These are phyloP conservation scores for Meloidogyne exigua DNA, from an alignment of 1,140 invertebrate species.

Conservation along the genomic window DNA sequence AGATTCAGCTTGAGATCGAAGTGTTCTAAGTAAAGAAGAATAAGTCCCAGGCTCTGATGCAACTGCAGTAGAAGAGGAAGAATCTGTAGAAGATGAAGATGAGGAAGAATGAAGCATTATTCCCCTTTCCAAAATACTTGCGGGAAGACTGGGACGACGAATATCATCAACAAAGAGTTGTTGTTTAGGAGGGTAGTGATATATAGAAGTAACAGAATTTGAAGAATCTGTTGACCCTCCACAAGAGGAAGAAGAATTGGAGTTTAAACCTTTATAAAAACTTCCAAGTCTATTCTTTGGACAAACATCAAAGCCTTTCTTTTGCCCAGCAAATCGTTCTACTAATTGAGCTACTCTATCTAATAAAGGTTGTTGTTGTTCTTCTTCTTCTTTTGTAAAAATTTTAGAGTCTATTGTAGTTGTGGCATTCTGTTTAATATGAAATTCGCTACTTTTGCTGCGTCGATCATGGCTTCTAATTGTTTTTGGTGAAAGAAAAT, in stretches of 20 bases:
- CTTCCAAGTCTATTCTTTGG: not conserved
- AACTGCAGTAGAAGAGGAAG: not conserved
- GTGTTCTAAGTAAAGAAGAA: not conserved
- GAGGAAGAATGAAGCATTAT: not conserved
- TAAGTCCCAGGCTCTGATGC: not conserved
- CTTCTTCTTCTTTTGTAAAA: not conserved
- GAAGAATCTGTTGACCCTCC: not conserved
- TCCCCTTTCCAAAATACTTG: not conserved
- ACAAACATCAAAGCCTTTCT: not conserved
- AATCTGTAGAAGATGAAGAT: not conserved
- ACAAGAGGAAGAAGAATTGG: not conserved
- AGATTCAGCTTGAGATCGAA: not conserved
- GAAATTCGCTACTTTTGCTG: not conserved
- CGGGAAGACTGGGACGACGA: not conserved
- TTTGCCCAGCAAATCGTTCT: not conserved
- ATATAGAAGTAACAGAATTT: not conserved
- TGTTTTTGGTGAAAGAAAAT: slow-evolving; percentile 5
- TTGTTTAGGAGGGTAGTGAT: not conserved
- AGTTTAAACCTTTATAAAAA: not conserved
- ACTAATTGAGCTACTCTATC: slow-evolving; percentile 1
- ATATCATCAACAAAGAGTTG: not conserved
- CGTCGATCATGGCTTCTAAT: not conserved
- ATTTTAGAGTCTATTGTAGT: not conserved
- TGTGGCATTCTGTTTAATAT: not conserved
- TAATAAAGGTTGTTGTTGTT: slow-evolving; percentile 5